Base-by-base conservation (phyloP, 2,797 vertebrate genomes). In the Tiaroga cobitis region DNA sequence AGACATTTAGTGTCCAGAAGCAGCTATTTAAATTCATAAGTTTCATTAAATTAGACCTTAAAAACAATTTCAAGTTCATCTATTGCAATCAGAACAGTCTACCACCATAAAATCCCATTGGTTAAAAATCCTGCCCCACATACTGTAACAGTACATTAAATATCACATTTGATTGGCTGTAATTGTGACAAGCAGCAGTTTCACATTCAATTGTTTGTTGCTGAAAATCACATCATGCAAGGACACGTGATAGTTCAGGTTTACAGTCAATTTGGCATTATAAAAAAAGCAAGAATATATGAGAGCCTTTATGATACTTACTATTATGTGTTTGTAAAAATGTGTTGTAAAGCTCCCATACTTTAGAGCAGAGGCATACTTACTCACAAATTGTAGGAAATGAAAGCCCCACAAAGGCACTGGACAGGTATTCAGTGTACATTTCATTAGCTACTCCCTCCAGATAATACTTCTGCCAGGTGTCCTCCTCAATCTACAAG, bases 371-470 rank as follows among this genome's bases (percentile, higher is more conserved):
- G 16, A 80, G 87, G 54, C 79, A 90, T 94, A 95, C 98, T 99
- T 98, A 99, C 98, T 99, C 98, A 95, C 98, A 99, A 95, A 99
- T 93, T 91, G 96, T 95, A 92, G 98, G 98, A 93, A 99, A 99
- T 89, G 98, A 97, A 93, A 99, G 96, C 94, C 98, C 98, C 91
- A 99, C 97, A 94, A 99, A 99, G 95, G 98, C 98, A 97, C 95
- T 99, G 94, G 98, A 99, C 94, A 99, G 95, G 94, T 99, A 99
- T 94, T 99, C 98, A 86, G 98, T 99, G 95, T 99, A 99, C 98
- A 99, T 99, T 96, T 99, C 98, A 95, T 99, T 99, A 91, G 98
- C 95, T 91, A 99, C 98, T 91, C 98, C 98, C 95, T 99, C 98
- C 92, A 99, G 94, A 92, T 99, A 99, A 93, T 99, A 99, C 91